Percentiles rank a stretch among this genome's conserved stretches.
Conservation (phyloP, 2,113 vertebrate species). For the Cichladusa arquata region DNA sequence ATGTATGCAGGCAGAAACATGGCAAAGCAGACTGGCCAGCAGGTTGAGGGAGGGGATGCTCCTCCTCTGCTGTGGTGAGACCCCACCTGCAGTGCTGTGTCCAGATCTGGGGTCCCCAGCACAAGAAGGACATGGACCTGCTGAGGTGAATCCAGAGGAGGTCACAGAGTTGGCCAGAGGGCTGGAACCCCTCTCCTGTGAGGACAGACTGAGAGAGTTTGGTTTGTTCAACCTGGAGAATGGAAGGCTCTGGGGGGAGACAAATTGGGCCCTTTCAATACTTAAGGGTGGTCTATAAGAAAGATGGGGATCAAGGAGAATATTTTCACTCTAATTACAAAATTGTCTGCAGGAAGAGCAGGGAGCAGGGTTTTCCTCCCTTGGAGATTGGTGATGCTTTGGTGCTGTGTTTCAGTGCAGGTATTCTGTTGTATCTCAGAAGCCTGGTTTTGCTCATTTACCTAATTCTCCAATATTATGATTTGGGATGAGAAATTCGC, state of each 20-base stretch:
- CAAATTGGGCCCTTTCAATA: background rate
- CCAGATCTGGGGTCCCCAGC: background rate
- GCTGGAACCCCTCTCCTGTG: background rate
- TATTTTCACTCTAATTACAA: background rate
- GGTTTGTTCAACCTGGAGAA: background rate
- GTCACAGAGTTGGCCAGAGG: background rate
- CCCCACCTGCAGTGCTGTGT: accelerated
- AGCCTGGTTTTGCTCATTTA: background rate
- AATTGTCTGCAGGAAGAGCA: background rate
- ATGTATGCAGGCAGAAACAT: background rate
- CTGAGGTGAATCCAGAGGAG: background rate
- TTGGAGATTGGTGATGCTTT: background rate
- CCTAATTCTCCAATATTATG: background rate
- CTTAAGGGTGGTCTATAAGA: background rate
- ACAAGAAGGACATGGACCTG: background rate
- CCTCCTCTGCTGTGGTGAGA: background rate
- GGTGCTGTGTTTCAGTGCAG: background rate
- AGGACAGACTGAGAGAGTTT: background rate
- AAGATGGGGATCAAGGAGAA: background rate
- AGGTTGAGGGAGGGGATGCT: accelerated
- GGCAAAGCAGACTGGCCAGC: background rate
- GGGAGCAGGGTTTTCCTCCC: background rate
- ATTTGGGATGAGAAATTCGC: background rate
- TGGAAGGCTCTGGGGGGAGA: accelerated
- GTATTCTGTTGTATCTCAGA: background rate